Evolutionary conservation across 2,113 vertebrate genomes (phyloP).

Genomic region (Polyodon spathula): DNA sequence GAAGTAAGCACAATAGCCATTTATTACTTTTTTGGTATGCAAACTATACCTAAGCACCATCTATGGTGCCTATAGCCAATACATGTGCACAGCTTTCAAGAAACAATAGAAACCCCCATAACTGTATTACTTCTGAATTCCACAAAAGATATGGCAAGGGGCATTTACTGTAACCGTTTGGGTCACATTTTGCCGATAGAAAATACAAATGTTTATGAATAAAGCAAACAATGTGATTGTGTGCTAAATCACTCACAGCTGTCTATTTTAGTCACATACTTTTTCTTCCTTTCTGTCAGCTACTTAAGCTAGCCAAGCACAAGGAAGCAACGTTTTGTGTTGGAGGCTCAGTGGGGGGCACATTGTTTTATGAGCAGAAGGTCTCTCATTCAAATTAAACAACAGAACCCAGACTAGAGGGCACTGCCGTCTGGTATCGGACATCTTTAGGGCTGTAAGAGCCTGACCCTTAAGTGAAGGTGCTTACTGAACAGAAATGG

Average conservation of each 20-base stretch:
- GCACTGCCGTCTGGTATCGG: too few species aligned
- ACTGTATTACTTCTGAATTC: slow-evolving; percentile 37
- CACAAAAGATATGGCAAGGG: slow-evolving; percentile 29
- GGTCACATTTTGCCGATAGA: slow-evolving; percentile 38
- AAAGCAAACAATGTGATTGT: slow-evolving; percentile 40
- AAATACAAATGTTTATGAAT: slow-evolving; percentile 50
- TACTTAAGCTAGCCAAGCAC: too few species aligned
- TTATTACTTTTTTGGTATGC: slow-evolving; percentile 72
- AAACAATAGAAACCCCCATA: slow-evolving; percentile 35
- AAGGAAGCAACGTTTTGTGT: too few species aligned
- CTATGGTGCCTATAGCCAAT: slow-evolving; percentile 40
- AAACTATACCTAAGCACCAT: slow-evolving; percentile 50
- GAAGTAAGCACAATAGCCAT: slow-evolving; percentile 81
- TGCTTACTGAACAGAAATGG: too few species aligned
- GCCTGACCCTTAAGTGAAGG: too few species aligned
- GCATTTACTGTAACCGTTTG: slow-evolving; percentile 41
- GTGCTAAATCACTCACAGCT: slow-evolving; percentile 43
- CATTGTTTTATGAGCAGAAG: too few species aligned
- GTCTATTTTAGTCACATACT: slow-evolving; percentile 2
- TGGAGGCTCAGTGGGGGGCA: too few species aligned
- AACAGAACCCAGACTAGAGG: too few species aligned
- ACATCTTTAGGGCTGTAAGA: too few species aligned
- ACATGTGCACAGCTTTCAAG: slow-evolving; percentile 26
- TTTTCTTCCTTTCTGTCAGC: background rate
- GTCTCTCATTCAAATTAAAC: too few species aligned